phyloP scores from a whole-genome alignment of 2,797 vertebrate genomes.

The Cuculus canorus region DNA sequence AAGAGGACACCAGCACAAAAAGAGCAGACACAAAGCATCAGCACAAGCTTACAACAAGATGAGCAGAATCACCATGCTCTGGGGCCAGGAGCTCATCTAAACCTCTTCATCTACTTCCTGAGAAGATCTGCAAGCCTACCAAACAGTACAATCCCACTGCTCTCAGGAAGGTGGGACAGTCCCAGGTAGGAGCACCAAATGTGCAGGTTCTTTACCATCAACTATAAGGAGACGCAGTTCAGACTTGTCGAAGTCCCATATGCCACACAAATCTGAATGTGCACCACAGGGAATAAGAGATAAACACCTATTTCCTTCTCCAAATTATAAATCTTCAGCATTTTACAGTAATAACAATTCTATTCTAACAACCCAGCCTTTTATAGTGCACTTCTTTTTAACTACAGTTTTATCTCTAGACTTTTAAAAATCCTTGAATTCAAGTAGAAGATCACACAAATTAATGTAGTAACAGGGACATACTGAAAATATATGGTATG shows the following conservation, averaged over 20 bases:
- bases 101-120: neutral
- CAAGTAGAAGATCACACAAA: conserved; percentile 29
- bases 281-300: neutral
- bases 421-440: neutral
- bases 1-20: neutral
- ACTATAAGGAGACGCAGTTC: neutral
- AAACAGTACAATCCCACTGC: rapidly evolving
- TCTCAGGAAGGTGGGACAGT: neutral
- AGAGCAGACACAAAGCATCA: neutral
- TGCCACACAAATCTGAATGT: neutral
- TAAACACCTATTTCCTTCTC: neutral
- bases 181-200: neutral
- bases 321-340: neutral
- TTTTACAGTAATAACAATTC: neutral
- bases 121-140: neutral
- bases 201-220: neutral
- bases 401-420: neutral
- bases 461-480: neutral
- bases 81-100: neutral
- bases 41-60: neutral
- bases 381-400: neutral
- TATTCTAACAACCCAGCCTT: neutral
- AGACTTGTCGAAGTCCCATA: neutral
- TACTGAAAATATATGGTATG: neutral
- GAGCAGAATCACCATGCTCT: neutral